Conservation (phyloP, 2,888 invertebrate genomes). For the Scaptomyza cyrtandrae region DNA sequence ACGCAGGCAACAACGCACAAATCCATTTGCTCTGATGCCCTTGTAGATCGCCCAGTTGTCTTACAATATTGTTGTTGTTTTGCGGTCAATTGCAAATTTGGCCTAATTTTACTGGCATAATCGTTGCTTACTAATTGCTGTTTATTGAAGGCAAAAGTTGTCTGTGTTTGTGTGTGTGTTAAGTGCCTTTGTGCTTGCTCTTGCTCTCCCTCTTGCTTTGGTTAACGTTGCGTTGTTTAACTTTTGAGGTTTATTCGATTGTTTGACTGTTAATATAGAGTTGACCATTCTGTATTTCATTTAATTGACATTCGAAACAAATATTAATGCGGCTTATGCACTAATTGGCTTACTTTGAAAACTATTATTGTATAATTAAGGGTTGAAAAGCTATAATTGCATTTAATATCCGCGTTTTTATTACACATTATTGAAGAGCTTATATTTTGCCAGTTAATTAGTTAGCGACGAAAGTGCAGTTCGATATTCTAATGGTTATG, state of each 20-base stretch:
- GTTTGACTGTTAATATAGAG: conserved; percentile 22
- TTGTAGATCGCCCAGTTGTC: conserved; percentile 55
- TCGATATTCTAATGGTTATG: background rate
- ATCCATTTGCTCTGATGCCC: conserved; percentile 56
- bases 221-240: conserved; percentile 30
- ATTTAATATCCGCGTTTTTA: background rate
- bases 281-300: background rate
- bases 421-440: background rate
- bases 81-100: conserved; percentile 44
- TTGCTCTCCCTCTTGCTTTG: background rate
- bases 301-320: background rate
- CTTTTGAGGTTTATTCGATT: conserved; percentile 6
- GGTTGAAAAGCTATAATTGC: background rate
- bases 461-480: background rate
- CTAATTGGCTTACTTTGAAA: conserved; percentile 23
- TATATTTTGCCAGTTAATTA: background rate
- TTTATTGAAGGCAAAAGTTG: conserved; percentile 42
- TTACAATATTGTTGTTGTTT: conserved; percentile 36
- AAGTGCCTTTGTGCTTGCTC: conserved; percentile 6
- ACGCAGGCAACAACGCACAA: conserved; percentile 18
- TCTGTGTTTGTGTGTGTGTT: conserved; percentile 1
- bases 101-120: conserved; percentile 66
- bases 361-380: background rate
- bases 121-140: conserved; percentile 65
- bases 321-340: background rate